Percentiles rank a stretch among this genome's conserved stretches.
Conservation (phyloP, 2,797 vertebrate species). For the Rhyacichthys aspro region DNA sequence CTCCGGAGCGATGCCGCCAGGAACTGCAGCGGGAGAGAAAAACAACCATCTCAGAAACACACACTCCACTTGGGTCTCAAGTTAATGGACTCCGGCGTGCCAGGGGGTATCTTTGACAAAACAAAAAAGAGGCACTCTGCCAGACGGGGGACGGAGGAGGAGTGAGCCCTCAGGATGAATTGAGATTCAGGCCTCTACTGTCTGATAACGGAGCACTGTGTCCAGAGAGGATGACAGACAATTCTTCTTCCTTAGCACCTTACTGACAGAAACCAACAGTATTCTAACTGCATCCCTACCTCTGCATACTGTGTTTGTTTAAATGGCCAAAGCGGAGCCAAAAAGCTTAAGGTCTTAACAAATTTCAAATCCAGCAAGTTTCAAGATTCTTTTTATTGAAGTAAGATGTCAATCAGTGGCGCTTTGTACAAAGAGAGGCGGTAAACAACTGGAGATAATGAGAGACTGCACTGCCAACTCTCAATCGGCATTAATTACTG, state of each 20-base stretch:
- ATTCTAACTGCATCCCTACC: slow-evolving; percentile 25
- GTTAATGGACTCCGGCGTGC: slow-evolving; percentile 53
- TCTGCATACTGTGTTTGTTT: neutral
- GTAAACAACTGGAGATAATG: slow-evolving; percentile 5
- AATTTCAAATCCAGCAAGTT: neutral
- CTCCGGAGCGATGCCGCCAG: slow-evolving; percentile 90
- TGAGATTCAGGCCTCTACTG: slow-evolving; percentile 50
- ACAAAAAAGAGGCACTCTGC: slow-evolving; percentile 29
- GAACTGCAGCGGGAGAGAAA: slow-evolving; percentile 79
- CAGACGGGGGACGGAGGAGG: slow-evolving; percentile 17
- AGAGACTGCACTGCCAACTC: neutral
- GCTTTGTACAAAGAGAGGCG: neutral
- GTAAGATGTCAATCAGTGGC: neutral
- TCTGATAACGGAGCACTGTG: slow-evolving; percentile 59
- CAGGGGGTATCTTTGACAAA: slow-evolving; percentile 48
- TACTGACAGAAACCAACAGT: slow-evolving; percentile 45
- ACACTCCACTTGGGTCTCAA: slow-evolving; percentile 32
- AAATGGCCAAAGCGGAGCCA: neutral
- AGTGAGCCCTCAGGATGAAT: slow-evolving; percentile 50
- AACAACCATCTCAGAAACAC: slow-evolving; percentile 57
- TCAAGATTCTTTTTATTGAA: slow-evolving; percentile 7
- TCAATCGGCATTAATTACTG: slow-evolving; percentile 4
- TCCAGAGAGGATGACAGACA: slow-evolving; percentile 53
- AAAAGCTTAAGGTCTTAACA: neutral
- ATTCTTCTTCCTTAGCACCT: slow-evolving; percentile 65